Percentiles rank a stretch among this genome's conserved stretches.
Evolutionary conservation across 2,888 invertebrate species (phyloP).

Genomic region (Cephus rjabovi): DNA sequence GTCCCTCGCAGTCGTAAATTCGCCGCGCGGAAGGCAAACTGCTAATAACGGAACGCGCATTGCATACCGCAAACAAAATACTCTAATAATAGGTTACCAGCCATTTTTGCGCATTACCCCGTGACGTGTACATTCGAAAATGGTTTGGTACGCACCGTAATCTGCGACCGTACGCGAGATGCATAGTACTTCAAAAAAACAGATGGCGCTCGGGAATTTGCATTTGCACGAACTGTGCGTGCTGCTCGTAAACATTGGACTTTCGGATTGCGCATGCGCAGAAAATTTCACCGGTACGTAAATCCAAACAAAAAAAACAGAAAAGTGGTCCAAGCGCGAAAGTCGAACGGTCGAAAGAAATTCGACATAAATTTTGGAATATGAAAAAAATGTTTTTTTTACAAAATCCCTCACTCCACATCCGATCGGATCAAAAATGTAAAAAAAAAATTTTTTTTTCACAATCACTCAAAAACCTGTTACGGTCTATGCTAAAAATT

Average conservation of each 20-base stretch:
- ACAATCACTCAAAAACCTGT: conserved; percentile 19
- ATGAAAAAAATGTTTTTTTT: neutral
- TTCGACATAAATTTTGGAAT: no score
- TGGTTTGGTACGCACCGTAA: neutral
- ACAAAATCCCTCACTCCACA: neutral
- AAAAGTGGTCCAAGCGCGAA: neutral
- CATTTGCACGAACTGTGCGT: neutral
- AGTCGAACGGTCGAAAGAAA: neutral
- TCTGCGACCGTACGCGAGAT: neutral
- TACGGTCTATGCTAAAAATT: conserved; percentile 6
- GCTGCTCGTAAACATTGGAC: neutral
- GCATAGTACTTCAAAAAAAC: neutral
- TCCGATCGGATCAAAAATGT: neutral
- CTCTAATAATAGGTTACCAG: neutral
- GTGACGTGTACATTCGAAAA: neutral
- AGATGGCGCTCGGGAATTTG: no score
- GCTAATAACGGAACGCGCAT: neutral
- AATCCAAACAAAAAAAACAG: neutral
- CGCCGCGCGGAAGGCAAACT: neutral
- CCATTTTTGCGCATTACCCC: neutral
- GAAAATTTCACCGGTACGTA: neutral
- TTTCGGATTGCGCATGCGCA: neutral
- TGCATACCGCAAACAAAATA: neutral
- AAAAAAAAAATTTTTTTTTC: neutral
- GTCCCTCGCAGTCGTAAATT: neutral